Base-by-base conservation (phyloP, 2,113 vertebrate genomes). In the Chroicocephalus ridibundus region DNA sequence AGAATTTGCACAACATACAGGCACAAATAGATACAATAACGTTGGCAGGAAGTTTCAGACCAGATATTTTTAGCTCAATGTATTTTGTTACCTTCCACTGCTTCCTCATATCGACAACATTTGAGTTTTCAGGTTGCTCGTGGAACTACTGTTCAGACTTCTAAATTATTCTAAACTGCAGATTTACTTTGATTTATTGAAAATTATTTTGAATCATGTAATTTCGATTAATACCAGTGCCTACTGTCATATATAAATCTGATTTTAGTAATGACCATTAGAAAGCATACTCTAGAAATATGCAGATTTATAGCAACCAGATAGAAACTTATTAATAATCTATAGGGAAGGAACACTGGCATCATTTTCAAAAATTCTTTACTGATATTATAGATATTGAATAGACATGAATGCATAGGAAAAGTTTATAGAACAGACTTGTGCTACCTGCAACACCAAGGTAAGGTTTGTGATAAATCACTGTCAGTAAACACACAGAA, bases 1-100 rank as follows among this genome's bases (percentile, higher is more conserved):
- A 96, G 44, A 95, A 97, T 83, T 55, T 97, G 95, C 83, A 98
- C 86, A 93, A 92, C 1, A 3, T 38, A 70, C 31, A 64, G 46
- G 20, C 72, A 86, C 27, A 75, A 91, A 84, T 1, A 75, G 15
- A 82, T 55, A 72, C 8, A 92, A 9, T 15, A 77, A 75, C 5
- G 34, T n/a, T 57, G 38, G 44, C n/a, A 86, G 49, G 21, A 94
- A 82, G 29, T 84, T 83, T 90, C 85, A 89, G 68, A 57, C 15
- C 68, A 91, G 52, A 38, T 42, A 40, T 44, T 89, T 88, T 91
- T 76, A 91, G 44, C 25, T 82, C 62, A 25, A 14, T 22, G 52
- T 70, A 72, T 82, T 93, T 86, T 71, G 38, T 74, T 65, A 57
- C 52, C n/a, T 93, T 38, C 17, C 66, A 79, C 15, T 90, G 25